Conservation (phyloP, 2,797 vertebrate genomes). For the Paratrypauchen microcephalus region DNA sequence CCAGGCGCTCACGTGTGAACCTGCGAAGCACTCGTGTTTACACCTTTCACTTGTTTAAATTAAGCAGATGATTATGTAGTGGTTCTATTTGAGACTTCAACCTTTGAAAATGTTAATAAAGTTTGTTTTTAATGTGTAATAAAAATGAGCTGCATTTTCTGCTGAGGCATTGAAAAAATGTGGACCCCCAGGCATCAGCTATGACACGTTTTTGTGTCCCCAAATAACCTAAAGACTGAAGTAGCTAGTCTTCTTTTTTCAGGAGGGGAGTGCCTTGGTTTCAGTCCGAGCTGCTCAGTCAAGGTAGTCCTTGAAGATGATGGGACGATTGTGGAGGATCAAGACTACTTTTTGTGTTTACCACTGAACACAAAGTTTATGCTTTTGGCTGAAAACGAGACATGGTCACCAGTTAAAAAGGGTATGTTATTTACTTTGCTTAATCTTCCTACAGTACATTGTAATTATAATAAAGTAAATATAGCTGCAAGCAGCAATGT, state of each 20-base stretch:
- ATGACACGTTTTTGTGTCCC: background rate
- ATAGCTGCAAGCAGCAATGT: too few species aligned
- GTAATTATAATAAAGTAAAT: background rate
- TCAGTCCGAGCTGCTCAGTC: slow-evolving; percentile 64
- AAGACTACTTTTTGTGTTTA: slow-evolving; percentile 89
- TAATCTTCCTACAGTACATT: background rate
- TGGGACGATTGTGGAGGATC: slow-evolving; percentile 91
- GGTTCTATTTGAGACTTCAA: background rate
- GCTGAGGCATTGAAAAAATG: background rate
- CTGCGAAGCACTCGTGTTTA: background rate
- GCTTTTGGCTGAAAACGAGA: slow-evolving; percentile 79
- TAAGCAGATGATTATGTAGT: background rate
- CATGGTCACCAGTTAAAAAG: slow-evolving; percentile 75
- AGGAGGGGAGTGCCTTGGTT: slow-evolving; percentile 80
- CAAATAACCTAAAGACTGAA: background rate
- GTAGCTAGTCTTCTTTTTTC: slow-evolving; percentile 7
- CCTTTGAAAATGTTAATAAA: too few species aligned
- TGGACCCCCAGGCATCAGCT: background rate
- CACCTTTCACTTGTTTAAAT: background rate
- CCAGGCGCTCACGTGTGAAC: too few species aligned
- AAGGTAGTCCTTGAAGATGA: slow-evolving; percentile 91
- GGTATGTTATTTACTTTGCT: slow-evolving; percentile 49
- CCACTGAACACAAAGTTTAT: slow-evolving; percentile 90
- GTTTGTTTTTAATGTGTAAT: background rate
- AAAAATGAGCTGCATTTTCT: background rate